phyloP scores from a whole-genome alignment of 2,888 invertebrate genomes.

The Eupithecia dodoneata region DNA sequence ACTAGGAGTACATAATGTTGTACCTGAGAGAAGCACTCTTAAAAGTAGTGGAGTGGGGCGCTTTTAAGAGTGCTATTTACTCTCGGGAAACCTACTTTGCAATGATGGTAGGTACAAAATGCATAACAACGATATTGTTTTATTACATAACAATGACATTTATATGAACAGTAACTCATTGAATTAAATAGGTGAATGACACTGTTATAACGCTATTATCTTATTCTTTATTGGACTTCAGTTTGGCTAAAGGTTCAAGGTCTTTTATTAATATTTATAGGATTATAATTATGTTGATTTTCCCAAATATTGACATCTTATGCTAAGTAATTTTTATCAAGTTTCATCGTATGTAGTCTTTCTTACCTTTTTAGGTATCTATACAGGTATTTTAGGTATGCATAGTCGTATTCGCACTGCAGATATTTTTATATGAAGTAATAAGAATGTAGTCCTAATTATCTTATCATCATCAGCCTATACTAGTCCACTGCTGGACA shows the following conservation, averaged over 20 bases:
- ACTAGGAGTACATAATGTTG: not conserved
- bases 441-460: not conserved
- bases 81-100: not conserved
- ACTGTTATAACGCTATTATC: constrained; percentile 5
- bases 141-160: constrained; percentile 1
- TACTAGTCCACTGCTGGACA: too few relatives aligned
- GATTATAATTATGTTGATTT: not conserved
- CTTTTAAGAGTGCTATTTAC: not conserved
- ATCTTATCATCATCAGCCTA: too few relatives aligned
- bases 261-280: constrained; percentile 5
- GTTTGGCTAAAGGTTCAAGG: constrained; percentile 8
- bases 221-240: not conserved
- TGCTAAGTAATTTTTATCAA: not conserved
- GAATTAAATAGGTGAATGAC: constrained; percentile 15
- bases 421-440: not conserved
- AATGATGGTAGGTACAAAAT: not conserved
- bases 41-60: too few relatives aligned
- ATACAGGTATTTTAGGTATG: not conserved
- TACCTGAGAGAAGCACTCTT: too few relatives aligned
- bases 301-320: not conserved
- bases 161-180: constrained; percentile 9
- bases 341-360: not conserved
- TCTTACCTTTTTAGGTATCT: not conserved
- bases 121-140: not conserved
- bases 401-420: not conserved